Evolutionary conservation across 2,888 invertebrate genomes (phyloP).

Genomic region (Trachelus stipa): DNA sequence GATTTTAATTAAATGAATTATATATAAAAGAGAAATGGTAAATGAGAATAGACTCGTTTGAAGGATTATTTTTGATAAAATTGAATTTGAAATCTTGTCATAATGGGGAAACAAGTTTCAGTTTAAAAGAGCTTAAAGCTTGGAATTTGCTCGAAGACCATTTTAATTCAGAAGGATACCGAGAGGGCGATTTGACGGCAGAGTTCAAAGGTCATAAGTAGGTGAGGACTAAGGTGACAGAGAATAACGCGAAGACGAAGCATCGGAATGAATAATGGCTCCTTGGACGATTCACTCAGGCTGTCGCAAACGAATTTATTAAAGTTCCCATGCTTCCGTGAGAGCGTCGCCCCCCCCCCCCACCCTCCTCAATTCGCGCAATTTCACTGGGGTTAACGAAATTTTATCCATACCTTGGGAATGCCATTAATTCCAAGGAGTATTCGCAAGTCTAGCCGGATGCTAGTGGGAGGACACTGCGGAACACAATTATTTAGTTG

Average conservation of each 20-base stretch:
- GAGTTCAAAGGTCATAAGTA: background rate
- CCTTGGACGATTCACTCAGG: background rate
- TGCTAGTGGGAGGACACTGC: background rate
- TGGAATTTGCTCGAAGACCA: background rate
- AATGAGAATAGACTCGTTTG: no score
- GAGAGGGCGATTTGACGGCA: background rate
- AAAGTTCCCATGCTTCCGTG: background rate
- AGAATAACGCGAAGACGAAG: background rate
- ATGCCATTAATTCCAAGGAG: constrained; percentile 6
- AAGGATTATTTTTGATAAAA: background rate
- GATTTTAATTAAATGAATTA: no score
- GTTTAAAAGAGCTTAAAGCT: background rate
- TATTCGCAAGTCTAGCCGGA: constrained; percentile 2
- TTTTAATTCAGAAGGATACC: background rate
- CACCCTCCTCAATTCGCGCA: background rate
- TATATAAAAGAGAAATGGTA: no score
- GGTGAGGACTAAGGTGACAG: background rate
- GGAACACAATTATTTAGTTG: constrained; percentile 8
- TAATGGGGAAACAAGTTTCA: background rate
- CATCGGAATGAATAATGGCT: background rate
- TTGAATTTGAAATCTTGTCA: background rate
- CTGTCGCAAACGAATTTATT: background rate
- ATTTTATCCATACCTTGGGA: background rate
- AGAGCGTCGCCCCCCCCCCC: background rate
- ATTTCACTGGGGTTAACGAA: background rate